Percentiles rank a stretch among this genome's conserved stretches.
Evolutionary conservation across 2,113 vertebrate species (phyloP).

Genomic region (Oceanodroma tethys): DNA sequence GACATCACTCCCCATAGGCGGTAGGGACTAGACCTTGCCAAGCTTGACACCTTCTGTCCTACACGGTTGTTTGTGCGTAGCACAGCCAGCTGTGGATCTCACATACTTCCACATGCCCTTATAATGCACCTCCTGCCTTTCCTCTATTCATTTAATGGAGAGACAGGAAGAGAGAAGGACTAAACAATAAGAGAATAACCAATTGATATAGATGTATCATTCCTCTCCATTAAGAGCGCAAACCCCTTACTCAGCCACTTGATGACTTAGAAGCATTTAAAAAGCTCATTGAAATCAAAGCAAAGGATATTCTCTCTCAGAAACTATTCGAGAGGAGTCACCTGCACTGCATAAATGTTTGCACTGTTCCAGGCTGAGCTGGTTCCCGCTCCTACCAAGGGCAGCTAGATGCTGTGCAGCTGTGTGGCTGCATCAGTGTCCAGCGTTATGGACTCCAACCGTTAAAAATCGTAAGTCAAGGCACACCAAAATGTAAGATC

Average conservation of each 20-base stretch:
- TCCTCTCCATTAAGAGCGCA: not conserved
- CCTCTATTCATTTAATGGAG: not conserved
- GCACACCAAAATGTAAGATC: not conserved
- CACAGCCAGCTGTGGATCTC: not conserved
- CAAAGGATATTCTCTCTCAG: not conserved
- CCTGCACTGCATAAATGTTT: not conserved
- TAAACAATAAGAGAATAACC: not conserved
- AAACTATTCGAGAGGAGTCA: not conserved
- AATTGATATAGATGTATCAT: not conserved
- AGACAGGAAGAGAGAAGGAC: not conserved
- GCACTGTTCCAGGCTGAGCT: not conserved
- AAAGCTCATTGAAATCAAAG: not conserved
- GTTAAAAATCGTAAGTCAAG: not conserved
- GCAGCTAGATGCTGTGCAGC: fast-evolving
- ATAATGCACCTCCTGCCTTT: not conserved
- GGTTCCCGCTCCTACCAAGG: not conserved
- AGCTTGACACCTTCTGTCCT: not conserved
- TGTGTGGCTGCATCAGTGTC: not conserved
- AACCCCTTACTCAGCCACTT: not conserved
- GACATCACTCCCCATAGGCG: not conserved
- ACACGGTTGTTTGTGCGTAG: not conserved
- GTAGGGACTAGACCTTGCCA: not conserved
- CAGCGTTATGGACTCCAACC: not conserved
- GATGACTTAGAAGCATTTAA: not conserved
- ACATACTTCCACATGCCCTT: not conserved